Evolutionary conservation across 2,113 vertebrate species (phyloP), one percentile per base, ranked within the genome.

Genomic region (Anolis sagrei): DNA sequence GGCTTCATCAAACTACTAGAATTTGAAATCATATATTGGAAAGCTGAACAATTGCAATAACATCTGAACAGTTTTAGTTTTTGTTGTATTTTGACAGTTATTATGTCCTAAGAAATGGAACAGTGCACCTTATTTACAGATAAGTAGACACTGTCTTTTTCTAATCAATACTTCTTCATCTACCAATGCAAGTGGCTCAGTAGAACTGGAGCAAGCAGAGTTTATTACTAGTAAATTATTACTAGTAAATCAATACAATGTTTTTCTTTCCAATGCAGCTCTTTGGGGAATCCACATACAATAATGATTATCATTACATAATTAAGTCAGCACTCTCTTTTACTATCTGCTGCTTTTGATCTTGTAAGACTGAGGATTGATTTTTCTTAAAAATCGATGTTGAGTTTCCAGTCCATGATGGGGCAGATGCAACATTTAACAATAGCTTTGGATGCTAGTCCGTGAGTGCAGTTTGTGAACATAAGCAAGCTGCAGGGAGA

Each of bases 161-260:
- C 69, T 91, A 82, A 95, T 95, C 94, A 93, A 91, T 92, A 93
- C 5, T 72, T 76, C 91, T 92, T 90, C 83, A 94, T 79, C 91
- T 88, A 79, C 82, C 91, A 87, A 95, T 92, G 92, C 90, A 81
- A 92, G 78, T 7, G 90, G 61, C 84, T 93, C 88, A 82, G 87
- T 84, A 93, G 78, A 95, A 92, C 80, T 39, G 36, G 82, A 92
- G 91, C 81, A 92, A 79, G 13, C 82, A 84, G 82, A 86, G 85
- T 94, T 93, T 93, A 92, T 94, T 94, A 85, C 86, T 90, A 88
- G 88, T 92, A 92, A 94, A 95, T 93, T 93, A 92, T 94, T 94
- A 83, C 84, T 90, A 89, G 88, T 92, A 92, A 94, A 95, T 95
- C 93, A 94, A 94, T 94, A 89, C 58, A 48, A 87, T 89, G 70